Evolutionary conservation across 2,113 vertebrate species (phyloP).

Genomic region (Cephalopterus ornatus): DNA sequence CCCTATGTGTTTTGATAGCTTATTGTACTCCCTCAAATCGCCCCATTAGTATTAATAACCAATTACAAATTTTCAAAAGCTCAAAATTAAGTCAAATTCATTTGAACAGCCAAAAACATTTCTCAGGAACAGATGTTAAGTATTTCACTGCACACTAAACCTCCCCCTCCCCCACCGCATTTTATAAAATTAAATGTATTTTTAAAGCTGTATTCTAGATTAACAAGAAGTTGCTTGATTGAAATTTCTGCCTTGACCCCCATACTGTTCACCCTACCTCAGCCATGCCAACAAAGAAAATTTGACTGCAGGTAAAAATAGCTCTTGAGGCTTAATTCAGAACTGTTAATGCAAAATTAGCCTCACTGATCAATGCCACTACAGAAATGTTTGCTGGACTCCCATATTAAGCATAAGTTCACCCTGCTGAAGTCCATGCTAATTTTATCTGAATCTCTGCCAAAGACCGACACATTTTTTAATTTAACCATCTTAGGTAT

Average conservation of each 20-base stretch:
- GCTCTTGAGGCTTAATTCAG: background rate
- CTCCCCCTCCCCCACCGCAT: rapidly evolving
- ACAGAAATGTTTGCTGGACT: background rate
- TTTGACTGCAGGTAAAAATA: background rate
- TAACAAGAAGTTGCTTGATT: background rate
- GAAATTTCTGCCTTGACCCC: background rate
- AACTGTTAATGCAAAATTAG: background rate
- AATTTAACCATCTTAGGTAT: background rate
- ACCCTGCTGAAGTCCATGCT: background rate
- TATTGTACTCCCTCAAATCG: background rate
- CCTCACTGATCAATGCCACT: background rate
- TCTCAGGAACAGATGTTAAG: background rate
- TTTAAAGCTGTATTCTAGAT: background rate
- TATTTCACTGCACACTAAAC: background rate
- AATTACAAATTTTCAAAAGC: background rate
- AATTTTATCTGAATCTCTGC: background rate
- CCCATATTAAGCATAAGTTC: background rate
- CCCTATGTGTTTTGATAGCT: background rate
- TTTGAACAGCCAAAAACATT: background rate
- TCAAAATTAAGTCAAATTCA: background rate
- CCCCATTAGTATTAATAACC: background rate
- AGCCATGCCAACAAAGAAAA: background rate
- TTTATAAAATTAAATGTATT: background rate
- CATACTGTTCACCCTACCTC: background rate
- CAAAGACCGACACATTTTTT: rapidly evolving